Percentiles rank a stretch among this genome's conserved stretches.
Evolutionary conservation across 1,140 invertebrate species (phyloP).

Genomic region (Contarinia nasturtii): DNA sequence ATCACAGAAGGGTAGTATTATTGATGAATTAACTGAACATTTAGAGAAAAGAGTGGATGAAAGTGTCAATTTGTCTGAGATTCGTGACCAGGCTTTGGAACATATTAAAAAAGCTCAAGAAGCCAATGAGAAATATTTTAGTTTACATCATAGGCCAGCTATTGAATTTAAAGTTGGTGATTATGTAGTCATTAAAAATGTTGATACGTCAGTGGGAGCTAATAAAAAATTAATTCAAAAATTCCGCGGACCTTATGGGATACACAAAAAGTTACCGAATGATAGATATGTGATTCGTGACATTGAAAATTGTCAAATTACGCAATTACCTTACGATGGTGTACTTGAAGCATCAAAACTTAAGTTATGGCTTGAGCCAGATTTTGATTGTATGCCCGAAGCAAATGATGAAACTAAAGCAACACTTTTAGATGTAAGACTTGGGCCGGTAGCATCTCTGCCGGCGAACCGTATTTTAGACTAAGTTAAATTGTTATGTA

Average conservation of each 20-base stretch:
- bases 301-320: slow-evolving; percentile 8
- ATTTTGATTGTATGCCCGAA: no score
- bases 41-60: background rate
- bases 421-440: no score
- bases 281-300: slow-evolving; percentile 11
- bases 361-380: background rate
- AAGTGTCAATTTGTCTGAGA: background rate
- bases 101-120: slow-evolving; percentile 4
- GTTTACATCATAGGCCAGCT: slow-evolving; percentile 6
- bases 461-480: no score
- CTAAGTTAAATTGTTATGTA: no score
- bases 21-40: slow-evolving; percentile 3
- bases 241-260: slow-evolving; percentile 10
- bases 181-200: slow-evolving; percentile 10
- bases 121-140: slow-evolving; percentile 4
- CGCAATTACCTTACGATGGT: slow-evolving; percentile 10
- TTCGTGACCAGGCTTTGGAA: slow-evolving; percentile 1
- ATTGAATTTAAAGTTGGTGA: slow-evolving; percentile 9
- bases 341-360: background rate
- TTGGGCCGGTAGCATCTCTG: no score
- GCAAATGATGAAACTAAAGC: no score
- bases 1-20: slow-evolving; percentile 2
- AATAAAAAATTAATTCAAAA: slow-evolving; percentile 10
- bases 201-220: slow-evolving; percentile 7
- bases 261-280: slow-evolving; percentile 8